Conservation (phyloP, 1,140 invertebrate genomes). For the Cydia strobilella region DNA sequence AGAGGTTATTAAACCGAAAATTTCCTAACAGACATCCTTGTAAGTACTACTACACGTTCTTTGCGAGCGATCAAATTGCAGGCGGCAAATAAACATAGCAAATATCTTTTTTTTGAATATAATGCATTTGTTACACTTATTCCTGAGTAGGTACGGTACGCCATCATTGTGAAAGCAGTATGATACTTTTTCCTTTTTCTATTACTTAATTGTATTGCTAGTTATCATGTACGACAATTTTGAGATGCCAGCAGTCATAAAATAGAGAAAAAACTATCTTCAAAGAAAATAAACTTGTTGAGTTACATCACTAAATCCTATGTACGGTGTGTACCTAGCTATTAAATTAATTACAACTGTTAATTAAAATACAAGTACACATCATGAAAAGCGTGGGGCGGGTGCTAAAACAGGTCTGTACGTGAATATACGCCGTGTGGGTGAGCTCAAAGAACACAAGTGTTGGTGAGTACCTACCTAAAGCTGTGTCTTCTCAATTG, state of each 20-base stretch:
- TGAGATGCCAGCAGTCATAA: background rate
- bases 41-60: background rate
- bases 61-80: too few species aligned
- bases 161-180: too few species aligned
- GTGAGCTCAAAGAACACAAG: conserved; percentile 33
- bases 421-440: conserved; percentile 34
- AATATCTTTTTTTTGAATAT: too few species aligned
- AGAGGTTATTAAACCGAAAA: background rate
- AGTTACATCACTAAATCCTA: conserved; percentile 36
- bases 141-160: too few species aligned
- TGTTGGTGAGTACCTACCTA: conserved; percentile 33
- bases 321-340: background rate
- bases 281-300: conserved; percentile 40
- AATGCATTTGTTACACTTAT: too few species aligned
- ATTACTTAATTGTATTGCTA: too few species aligned
- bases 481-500: conserved; percentile 31
- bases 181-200: too few species aligned
- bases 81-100: too few species aligned
- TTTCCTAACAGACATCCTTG: background rate
- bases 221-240: too few species aligned
- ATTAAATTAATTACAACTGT: background rate
- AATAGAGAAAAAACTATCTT: background rate
- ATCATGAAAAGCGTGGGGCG: background rate
- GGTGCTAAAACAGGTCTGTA: background rate
- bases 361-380: conserved; percentile 4